Base-by-base conservation (phyloP, 1,140 invertebrate species). In the Brachionus asplanchnoidis region DNA sequence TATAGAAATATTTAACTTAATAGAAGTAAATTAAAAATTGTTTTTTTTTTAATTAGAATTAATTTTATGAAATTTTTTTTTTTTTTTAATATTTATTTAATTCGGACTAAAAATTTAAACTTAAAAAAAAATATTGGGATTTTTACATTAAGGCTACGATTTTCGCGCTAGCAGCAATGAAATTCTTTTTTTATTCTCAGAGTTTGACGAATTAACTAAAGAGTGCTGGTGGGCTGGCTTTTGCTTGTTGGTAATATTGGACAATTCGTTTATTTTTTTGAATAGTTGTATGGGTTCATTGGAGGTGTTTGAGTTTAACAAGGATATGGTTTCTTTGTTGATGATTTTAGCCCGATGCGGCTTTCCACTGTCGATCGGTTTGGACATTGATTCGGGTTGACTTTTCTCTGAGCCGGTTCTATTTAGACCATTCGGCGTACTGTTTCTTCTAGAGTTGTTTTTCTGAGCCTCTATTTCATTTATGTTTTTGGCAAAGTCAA, bases 211-310 rank as follows among this genome's bases (percentile, higher is more conserved):
- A 17, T 40, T 73, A 42, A 42, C 20, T 36, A 73, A 9, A 42
- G 42, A 32, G 28, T 32, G 28, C 3, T 79, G 46, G 28, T 79
- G 32, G 17, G 42, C 14, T 23, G 77, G 26, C 6, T 79, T 79
- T 50, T 56, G 23, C 14, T 79, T 79, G 14, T 79, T 79, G 11
- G 77, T 60, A 32, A 60, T 60, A 20, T 65, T 80, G 11, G 77
- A 80, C 7, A 80, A 14, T 23, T 80, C 77, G 53, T 56, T 60
- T 0, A 80, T 80, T 56, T 80, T 80, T 40, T 80, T 80, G 20
- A 80, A 80, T 50, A 80, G 50, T 20, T 80, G 50, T 20, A 80
- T 65, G 40, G 77, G 77, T 20, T 80, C 77, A 40, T 28, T 80
- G 12, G 42, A 78, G 8, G 4, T 20, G 36, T 73, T 73, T 73